Base-by-base conservation (phyloP, 1,140 invertebrate species). In the Portunus trituberculatus region DNA sequence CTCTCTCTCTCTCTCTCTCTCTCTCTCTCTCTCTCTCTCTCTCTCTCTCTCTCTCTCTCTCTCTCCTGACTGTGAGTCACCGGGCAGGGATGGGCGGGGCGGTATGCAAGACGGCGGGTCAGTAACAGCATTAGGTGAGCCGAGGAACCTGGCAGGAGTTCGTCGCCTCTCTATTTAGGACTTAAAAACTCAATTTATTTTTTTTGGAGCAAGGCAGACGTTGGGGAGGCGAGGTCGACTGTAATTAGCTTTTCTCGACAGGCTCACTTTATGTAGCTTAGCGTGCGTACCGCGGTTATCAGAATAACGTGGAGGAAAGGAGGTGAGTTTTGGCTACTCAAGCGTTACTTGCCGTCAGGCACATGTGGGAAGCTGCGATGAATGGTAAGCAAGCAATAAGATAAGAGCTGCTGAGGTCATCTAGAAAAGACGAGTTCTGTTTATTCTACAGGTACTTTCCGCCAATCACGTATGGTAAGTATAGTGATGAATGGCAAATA, bases 151-250 rank as follows among this genome's bases (percentile, higher is more conserved):
- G 67, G 67, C 67, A 25, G 67, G 67, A 76, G 67, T 76, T 76
- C 67, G 67, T 76, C 67, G 67, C 67, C 67, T 76, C 67, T 76
- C 67, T n/a, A 76, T 76, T 76, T 76, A 25, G 67, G 67, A 76
- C 67, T 76, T 76, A n/a, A 76, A 76, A 76, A 76, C 67, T 76
- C 67, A 76, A 76, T 76, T 76, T 76, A 76, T 76, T 76, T 59
- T 14, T 76, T 20, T n/a, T 8, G 67, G 67, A 76, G 67, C 20
- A 76, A 76, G 10, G 67, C 67, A 76, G 67, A 25, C 67, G 67
- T 25, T 25, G 67, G 67, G 67, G 67, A 76, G 67, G 67, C 67
- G 67, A 76, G 67, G 67, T 20, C 20, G 20, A n/a, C 67, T 25
- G 67, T 76, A 76, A 76, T 76, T 76, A 76, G 67, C 67, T 76